Percentiles rank a stretch among this genome's conserved stretches.
phyloP scores from a whole-genome alignment of 2,113 vertebrate genomes.

The Periophthalmus modestus region DNA sequence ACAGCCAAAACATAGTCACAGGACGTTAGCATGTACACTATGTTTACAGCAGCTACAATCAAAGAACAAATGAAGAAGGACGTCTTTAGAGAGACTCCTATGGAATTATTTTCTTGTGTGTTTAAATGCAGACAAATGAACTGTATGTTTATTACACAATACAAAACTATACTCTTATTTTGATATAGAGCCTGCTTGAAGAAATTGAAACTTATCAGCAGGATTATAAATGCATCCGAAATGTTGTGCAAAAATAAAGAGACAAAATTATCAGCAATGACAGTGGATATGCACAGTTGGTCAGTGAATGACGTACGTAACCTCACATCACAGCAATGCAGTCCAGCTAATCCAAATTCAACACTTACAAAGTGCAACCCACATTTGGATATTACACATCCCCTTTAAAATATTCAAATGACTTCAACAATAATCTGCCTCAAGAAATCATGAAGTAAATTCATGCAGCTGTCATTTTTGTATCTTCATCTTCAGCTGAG shows the following conservation, averaged over 20 bases:
- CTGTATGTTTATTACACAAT: conserved; percentile 16
- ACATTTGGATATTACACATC: conserved; percentile 8
- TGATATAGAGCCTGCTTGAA: background rate
- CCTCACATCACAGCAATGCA: conserved; percentile 1
- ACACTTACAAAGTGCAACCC: background rate
- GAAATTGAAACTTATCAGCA: conserved; percentile 19
- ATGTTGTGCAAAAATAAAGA: conserved; percentile 11
- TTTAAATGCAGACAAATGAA: conserved; percentile 16
- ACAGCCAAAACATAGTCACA: conserved; percentile 23
- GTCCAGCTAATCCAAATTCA: conserved; percentile 5
- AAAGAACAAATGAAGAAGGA: conserved; percentile 15
- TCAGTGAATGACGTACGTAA: conserved; percentile 11
- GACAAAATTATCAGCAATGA: background rate
- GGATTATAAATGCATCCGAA: conserved; percentile 34
- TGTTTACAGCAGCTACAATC: conserved; percentile 26
- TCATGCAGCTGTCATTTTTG: conserved; percentile 52
- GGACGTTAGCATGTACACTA: conserved; percentile 31
- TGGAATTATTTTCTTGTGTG: background rate
- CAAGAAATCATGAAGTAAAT: conserved; percentile 21
- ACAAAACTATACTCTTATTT: conserved; percentile 18
- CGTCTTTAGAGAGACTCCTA: conserved; percentile 8
- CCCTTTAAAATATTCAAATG: conserved; percentile 11
- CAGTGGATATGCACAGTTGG: conserved; percentile 22
- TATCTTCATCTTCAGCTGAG: conserved; percentile 83
- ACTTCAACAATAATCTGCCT: conserved; percentile 1